These are phyloP conservation scores for Chymomyza caudatula DNA, from an alignment of 2,888 invertebrate species.

Conservation along the genomic window DNA sequence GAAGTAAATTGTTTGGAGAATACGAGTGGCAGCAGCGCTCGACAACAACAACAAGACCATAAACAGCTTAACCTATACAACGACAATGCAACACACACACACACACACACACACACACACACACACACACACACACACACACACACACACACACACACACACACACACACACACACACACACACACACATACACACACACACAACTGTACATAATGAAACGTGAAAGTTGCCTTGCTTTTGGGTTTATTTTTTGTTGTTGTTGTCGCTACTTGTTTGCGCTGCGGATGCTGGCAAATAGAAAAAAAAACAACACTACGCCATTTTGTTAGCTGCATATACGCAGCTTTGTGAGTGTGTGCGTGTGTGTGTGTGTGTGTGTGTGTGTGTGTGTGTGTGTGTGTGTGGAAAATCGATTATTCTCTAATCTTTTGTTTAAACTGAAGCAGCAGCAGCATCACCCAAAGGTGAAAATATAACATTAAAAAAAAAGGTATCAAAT, in stretches of 20 bases:
- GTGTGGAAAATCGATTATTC: slow-evolving; percentile 50
- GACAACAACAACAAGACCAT: not conserved
- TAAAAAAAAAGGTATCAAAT: not conserved
- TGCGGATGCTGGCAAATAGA: slow-evolving; percentile 7
- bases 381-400: slow-evolving; percentile 9
- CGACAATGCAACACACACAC: slow-evolving; percentile 13
- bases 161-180: slow-evolving; percentile 8
- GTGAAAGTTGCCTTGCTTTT: slow-evolving; percentile 15
- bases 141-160: slow-evolving; percentile 16
- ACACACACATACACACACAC: slow-evolving; percentile 1
- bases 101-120: slow-evolving; percentile 10
- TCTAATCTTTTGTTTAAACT: slow-evolving; percentile 24
- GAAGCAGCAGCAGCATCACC: not conserved
- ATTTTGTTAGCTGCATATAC: too few species aligned
- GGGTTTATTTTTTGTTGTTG: not conserved
- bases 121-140: slow-evolving; percentile 4
- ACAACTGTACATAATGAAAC: slow-evolving; percentile 1
- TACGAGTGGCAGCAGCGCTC: slow-evolving; percentile 37
- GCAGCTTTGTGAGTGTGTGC: too few species aligned
- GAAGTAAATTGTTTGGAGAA: slow-evolving; percentile 77
- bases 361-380: not conserved
- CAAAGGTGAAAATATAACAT: not conserved
- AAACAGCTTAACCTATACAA: slow-evolving; percentile 51
- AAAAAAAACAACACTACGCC: slow-evolving; percentile 9
- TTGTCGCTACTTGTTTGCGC: not conserved